A percentile compares a stretch with the other conserved stretches of the same genome.
These are phyloP conservation scores for Drosophila austrosaltans DNA, from an alignment of 2,888 invertebrate genomes.

Conservation along the genomic window DNA sequence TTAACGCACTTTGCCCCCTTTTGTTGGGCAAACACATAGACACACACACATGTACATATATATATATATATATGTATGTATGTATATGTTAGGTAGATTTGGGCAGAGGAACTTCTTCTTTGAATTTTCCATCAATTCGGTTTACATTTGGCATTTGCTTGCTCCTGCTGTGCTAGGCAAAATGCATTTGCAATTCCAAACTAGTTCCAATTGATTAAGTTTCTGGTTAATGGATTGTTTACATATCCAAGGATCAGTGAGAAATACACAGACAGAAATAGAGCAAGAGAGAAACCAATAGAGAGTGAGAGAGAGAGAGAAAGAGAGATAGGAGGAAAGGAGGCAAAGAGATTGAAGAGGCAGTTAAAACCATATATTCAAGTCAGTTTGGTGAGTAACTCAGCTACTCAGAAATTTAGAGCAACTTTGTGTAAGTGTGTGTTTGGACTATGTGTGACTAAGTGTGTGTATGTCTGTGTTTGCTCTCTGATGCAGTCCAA, in stretches of 20 bases:
- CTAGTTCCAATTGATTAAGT: constrained; percentile 76
- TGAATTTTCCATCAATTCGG: constrained; percentile 38
- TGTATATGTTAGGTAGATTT: constrained; percentile 32
- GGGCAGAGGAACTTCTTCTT: constrained; percentile 56
- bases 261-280: background rate
- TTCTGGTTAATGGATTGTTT: constrained; percentile 77
- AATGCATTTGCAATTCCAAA: constrained; percentile 71
- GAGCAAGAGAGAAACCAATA: background rate
- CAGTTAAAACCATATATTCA: constrained; percentile 2
- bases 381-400: background rate
- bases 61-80: constrained; percentile 10
- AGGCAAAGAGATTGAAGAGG: constrained; percentile 19
- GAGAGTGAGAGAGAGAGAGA: background rate
- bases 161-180: constrained; percentile 53
- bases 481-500: background rate
- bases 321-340: background rate
- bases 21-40: constrained; percentile 57
- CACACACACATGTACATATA: constrained; percentile 16
- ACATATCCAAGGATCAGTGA: constrained; percentile 59
- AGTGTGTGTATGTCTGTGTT: background rate
- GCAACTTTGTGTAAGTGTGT: background rate
- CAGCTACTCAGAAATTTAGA: constrained; percentile 27
- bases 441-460: no score
- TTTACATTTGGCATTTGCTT: constrained; percentile 32
- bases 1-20: constrained; percentile 47